Conservation (phyloP, 23 tunicate genomes). For the Trididemnum miniatum region DNA sequence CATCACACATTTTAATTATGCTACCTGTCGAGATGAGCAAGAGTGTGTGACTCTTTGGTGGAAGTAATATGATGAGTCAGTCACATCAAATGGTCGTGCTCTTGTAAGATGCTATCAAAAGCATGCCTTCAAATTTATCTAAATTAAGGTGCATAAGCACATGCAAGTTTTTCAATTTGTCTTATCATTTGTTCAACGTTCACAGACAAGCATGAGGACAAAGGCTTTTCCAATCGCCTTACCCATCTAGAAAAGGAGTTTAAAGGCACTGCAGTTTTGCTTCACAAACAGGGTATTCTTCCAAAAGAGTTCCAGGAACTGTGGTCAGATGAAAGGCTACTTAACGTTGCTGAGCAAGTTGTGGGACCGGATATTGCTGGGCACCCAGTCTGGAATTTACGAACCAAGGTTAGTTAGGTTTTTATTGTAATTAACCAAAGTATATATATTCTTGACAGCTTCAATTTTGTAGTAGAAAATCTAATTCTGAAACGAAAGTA, state of each 20-base stretch:
- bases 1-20: no score
- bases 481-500: no score
- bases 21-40: no score
- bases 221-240: slow-evolving; percentile 67
- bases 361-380: slow-evolving; percentile 96
- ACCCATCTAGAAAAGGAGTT: slow-evolving; percentile 67
- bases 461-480: no score
- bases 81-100: no score
- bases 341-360: slow-evolving; percentile 85
- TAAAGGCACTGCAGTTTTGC: slow-evolving; percentile 67
- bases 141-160: neutral
- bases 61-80: no score
- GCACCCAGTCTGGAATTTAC: slow-evolving; percentile 94
- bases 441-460: no score
- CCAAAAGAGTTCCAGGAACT: slow-evolving; percentile 65
- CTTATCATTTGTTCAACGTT: no score
- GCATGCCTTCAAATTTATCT: neutral
- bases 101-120: no score
- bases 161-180: neutral
- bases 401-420: slow-evolving; percentile 58
- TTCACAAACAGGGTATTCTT: slow-evolving; percentile 70
- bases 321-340: slow-evolving; percentile 74
- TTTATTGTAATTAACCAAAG: neutral
- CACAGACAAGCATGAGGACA: slow-evolving; percentile 79
- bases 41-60: no score